Evolutionary conservation across 2,113 vertebrate genomes (phyloP), one percentile per base, ranked within the genome.

Genomic region (Phylloscopus trochiloides): DNA sequence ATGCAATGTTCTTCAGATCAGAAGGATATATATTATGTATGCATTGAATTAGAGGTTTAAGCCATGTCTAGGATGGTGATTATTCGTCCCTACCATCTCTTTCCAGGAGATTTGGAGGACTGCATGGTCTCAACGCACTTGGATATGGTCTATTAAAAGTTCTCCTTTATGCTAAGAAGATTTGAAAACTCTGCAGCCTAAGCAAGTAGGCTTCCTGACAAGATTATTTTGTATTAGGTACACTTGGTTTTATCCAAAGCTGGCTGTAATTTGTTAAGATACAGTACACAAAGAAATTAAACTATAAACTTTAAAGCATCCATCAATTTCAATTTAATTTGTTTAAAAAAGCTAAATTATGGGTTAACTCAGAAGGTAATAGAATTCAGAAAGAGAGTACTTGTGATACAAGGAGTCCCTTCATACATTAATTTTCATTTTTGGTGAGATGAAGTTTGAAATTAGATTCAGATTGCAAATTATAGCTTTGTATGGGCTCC

Each of bases 391-490:
- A 96, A 72, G 79, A 95, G 92, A 88, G 59, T 92, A 92, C 61
- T 92, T 90, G 72, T 86, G 92, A 92, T 92, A 81, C 40, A 82
- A 54, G 76, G 81, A 97, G 75, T 94, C 94, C 94, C 94, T 97
- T 96, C 90, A 88, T 91, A 95, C 94, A 97, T 97, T 98, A 97
- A 97, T 98, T 98, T 98, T 97, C 88, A 93, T 97, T 97, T 97
- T 96, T 96, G 92, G 96, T 93, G 96, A 97, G 96, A 97, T 97
- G 94, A 98, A 96, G 94, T 97, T 97, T 96, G 96, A 98, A 98
- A 98, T 98, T 97, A 98, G 97, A 97, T 97, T 98, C 96, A 96
- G 97, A 98, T 98, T 97, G 96, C 95, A 98, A 98, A 98, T 98
- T 97, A 97, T 93, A 98, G 95, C 96, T 98, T 96, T 97, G 92